Base-by-base conservation (phyloP, 1,140 invertebrate genomes). In the Phocides pigmalion region DNA sequence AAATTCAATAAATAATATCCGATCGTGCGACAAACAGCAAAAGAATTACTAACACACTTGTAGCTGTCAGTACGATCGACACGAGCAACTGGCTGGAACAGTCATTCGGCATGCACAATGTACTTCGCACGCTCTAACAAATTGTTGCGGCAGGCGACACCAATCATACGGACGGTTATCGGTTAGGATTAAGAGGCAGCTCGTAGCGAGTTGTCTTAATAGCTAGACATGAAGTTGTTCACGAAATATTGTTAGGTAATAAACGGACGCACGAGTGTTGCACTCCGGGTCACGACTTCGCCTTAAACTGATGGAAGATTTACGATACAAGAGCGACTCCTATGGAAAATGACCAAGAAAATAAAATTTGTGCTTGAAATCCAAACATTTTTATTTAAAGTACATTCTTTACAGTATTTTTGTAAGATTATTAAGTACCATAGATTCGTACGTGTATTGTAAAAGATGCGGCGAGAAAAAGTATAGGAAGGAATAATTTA, bases 111-210 rank as follows among this genome's bases (percentile, higher is more conserved):
- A 53, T 22, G 46, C 50, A 44, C 22, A 41, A 56, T 56, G 25
- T 58, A 46, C 3, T 22, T 19, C 16, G 42, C 42, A 59, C 42
- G 56, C 16, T 59, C 56, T 25, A 25, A 59, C 56, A 59, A 59
- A 46, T 46, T 14, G 42, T 59, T 59, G 41, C n/a, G n/a, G 9
- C 16, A 15, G 42, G 54, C 41, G 42, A 59, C 54, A 59, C 54
- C 32, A 59, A 58, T 58, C 54, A 58, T 59, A 59, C 11, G 41
- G 42, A 59, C 54, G 42, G 25, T 46, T 58, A 58, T 46, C 54
- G 25, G 25, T 19, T 16, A 35, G 54, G 41, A 59, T 59, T 59
- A 59, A 46, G 54, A 46, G 54, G 41, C 25, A 44, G 25, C 41
- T 6, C n/a, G 22, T 32, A 46, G 22, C 41, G 41, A 59, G 54